Conservation (phyloP, 2,888 invertebrate species). For the Euzophera pinguis region DNA sequence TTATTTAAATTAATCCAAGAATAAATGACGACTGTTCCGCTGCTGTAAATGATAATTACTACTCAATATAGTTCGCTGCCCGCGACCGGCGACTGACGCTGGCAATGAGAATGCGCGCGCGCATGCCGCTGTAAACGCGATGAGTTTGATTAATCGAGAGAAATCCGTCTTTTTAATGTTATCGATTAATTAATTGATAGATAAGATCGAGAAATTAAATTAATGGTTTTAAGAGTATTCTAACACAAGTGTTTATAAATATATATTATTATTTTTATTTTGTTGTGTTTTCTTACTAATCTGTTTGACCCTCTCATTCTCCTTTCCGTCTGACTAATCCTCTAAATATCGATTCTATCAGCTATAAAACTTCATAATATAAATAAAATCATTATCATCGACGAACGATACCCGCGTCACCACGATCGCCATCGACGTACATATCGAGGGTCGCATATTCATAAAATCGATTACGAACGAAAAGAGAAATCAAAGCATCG, state of each 20-base stretch:
- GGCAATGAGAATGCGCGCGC: constrained; percentile 23
- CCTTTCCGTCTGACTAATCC: constrained; percentile 40
- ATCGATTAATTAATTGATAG: constrained; percentile 73
- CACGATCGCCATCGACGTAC: constrained; percentile 13
- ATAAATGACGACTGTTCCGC: constrained; percentile 48
- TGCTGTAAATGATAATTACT: constrained; percentile 34
- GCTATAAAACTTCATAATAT: constrained; percentile 51
- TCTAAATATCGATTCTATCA: constrained; percentile 65
- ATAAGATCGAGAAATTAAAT: constrained; percentile 78
- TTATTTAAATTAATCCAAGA: constrained; percentile 69
- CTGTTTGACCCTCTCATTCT: constrained; percentile 50
- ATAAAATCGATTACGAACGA: background rate
- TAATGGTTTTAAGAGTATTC: constrained; percentile 79
- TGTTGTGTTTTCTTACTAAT: constrained; percentile 73
- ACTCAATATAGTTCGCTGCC: constrained; percentile 27
- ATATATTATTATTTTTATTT: constrained; percentile 80
- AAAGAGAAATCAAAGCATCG: constrained; percentile 19
- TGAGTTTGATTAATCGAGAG: constrained; percentile 48
- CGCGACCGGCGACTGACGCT: constrained; percentile 17
- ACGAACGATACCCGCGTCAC: constrained; percentile 21
- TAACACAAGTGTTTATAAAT: constrained; percentile 81
- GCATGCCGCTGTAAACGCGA: constrained; percentile 6
- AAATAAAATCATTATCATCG: constrained; percentile 32
- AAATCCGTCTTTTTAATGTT: constrained; percentile 68
- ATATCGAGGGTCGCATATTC: constrained; percentile 28